Conservation (phyloP, 2,888 invertebrate species). For the Chydorus sphaericus region DNA sequence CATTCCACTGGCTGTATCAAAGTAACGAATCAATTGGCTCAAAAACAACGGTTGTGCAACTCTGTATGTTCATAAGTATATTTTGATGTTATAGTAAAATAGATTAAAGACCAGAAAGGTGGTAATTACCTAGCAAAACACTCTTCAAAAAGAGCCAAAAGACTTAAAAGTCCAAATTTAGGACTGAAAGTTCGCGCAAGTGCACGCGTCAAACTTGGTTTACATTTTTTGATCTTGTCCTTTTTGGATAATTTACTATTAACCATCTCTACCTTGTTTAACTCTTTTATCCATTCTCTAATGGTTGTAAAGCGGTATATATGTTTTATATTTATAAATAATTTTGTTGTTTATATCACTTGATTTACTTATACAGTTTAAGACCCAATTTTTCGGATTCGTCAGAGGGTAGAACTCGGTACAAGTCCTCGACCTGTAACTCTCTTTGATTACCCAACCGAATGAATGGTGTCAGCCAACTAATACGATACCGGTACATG, state of each 20-base stretch:
- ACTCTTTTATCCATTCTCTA: slow-evolving; percentile 44
- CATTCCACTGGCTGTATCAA: slow-evolving; percentile 38
- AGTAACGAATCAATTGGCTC: slow-evolving; percentile 48
- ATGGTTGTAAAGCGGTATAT: no score
- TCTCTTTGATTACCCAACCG: slow-evolving; percentile 55
- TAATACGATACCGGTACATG: no score
- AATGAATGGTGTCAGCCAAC: slow-evolving; percentile 64
- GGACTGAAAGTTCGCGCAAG: slow-evolving; percentile 32
- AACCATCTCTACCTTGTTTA: slow-evolving; percentile 32
- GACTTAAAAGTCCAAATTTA: slow-evolving; percentile 32
- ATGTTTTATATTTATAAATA: no score
- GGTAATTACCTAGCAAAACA: slow-evolving; percentile 28
- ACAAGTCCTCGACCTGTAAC: slow-evolving; percentile 56
- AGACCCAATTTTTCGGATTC: slow-evolving; percentile 52
- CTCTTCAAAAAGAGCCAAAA: slow-evolving; percentile 32
- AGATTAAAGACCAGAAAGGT: no score
- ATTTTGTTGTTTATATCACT: not conserved
- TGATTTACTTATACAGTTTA: slow-evolving; percentile 42
- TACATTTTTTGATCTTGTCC: slow-evolving; percentile 28
- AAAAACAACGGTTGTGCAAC: slow-evolving; percentile 49
- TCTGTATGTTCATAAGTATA: slow-evolving; percentile 32
- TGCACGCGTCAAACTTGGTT: slow-evolving; percentile 34
- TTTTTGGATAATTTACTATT: no score
- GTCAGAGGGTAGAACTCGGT: slow-evolving; percentile 50
- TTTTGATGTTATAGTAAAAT: no score